Base-by-base conservation (phyloP, 1,140 invertebrate species). In the Nasonia longicornis region DNA sequence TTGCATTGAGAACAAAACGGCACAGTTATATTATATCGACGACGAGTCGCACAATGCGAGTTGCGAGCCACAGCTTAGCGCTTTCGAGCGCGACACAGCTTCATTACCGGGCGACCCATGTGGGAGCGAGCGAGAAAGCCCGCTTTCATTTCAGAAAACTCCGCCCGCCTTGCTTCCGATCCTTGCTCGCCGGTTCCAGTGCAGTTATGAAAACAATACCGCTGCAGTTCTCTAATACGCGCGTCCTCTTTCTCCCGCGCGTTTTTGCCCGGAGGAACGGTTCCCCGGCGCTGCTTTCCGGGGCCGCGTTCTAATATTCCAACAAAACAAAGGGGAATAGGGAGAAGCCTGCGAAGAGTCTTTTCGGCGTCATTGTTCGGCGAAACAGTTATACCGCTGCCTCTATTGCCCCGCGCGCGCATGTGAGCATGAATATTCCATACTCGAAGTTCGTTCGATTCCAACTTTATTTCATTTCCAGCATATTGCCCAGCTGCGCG, bases 171-270 rank as follows among this genome's bases (percentile, higher is more conserved):
- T 67, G 0, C 66, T 31, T 31, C 66, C 66, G 66, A n/a, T 58
- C 52, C 52, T 58, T 1, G 26, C 52, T 67, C 22, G 10, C 11
- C 22, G 14, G 22, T 26, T 67, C 6, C 22, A 31, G 26, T 3
- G 22, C 26, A 31, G 66, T 69, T 77, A 70, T 77, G 76, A 77
- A 77, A 69, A 69, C 70, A 77, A 69, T 69, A 31, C 42, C 16
- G 26, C 29, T 74, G 4, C 31, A 16, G 11, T 42, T 1, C 52
- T 63, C 67, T 71, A 71, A 11, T 71, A 79, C 3, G 29, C 52
- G 63, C 26, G 38, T 29, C n/a, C 31, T 63, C 48, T 58, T 64
- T 48, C 16, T 26, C 26, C 45, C 20, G 52, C 20, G 66, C 22
- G 14, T 72, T 73, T 35, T 10, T 58, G 26, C 42, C 11, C n/a